Conservation (phyloP, 2,797 vertebrate species). For the Hemitrygon akajei region DNA sequence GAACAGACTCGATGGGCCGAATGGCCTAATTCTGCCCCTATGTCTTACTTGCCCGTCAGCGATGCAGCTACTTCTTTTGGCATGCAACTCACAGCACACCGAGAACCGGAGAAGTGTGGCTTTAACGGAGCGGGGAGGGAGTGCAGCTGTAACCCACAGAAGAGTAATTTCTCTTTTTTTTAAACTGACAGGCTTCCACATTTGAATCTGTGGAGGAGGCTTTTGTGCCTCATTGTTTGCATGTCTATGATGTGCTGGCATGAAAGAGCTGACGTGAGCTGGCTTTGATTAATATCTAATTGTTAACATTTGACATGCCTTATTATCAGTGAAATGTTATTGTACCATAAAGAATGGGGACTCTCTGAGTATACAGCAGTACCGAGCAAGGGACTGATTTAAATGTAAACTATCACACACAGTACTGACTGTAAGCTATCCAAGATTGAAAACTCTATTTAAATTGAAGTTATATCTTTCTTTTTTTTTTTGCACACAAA, state of each 20-base stretch:
- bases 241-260: conserved; percentile 80
- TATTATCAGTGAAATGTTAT: conserved; percentile 53
- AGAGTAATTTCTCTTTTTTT: conserved; percentile 8
- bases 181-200: conserved; percentile 18
- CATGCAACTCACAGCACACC: too few species aligned
- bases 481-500: neutral
- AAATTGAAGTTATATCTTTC: conserved; percentile 3
- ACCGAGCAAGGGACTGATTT: conserved; percentile 42
- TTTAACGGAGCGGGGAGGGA: neutral
- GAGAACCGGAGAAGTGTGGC: neutral
- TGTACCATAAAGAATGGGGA: conserved; percentile 54
- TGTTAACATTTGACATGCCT: conserved; percentile 69
- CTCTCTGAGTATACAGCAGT: conserved; percentile 51
- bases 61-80: neutral
- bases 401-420: neutral
- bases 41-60: neutral
- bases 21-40: too few species aligned
- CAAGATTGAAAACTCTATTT: neutral
- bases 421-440: neutral
- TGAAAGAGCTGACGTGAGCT: conserved; percentile 78
- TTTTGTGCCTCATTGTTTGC: conserved; percentile 76
- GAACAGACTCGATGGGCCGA: too few species aligned
- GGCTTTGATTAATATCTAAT: conserved; percentile 87
- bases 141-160: neutral
- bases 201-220: conserved; percentile 38